A percentile compares a stretch with the other conserved stretches of the same genome.
phyloP scores from a whole-genome alignment of 2,888 invertebrate species.

The Pseudanteris insignis region DNA sequence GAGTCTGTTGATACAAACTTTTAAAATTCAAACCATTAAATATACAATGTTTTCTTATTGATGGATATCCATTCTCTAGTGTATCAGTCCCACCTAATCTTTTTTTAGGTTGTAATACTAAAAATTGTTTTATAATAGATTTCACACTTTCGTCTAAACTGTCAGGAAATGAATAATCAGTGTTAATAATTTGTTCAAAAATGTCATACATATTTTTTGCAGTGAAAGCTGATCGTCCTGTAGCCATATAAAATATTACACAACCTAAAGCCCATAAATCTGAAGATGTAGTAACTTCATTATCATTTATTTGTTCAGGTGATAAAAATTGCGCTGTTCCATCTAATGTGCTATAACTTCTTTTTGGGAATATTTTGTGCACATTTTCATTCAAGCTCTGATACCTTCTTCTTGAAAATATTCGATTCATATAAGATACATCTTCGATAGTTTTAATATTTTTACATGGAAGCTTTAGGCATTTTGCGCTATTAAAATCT shows the following conservation, averaged over 20 bases:
- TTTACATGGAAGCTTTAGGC: neutral
- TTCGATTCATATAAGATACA: neutral
- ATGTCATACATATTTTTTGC: neutral
- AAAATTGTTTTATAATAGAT: no score
- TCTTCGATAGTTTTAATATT: neutral
- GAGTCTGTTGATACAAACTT: neutral
- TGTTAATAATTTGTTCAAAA: constrained; percentile 1
- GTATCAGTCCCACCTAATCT: no score
- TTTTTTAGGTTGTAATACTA: no score
- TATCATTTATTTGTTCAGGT: no score
- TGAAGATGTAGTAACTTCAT: no score
- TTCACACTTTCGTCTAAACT: no score
- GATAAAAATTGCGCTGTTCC: no score
- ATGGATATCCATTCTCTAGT: neutral
- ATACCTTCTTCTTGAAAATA: neutral
- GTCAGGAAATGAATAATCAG: no score
- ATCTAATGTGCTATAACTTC: no score
- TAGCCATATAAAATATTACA: constrained; percentile 2
- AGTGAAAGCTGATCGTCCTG: neutral
- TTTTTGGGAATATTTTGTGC: neutral
- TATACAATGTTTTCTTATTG: neutral
- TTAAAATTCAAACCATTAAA: neutral
- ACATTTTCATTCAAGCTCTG: neutral
- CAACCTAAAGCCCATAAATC: constrained; percentile 6
- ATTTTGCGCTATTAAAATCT: constrained; percentile 2